Evolutionary conservation across 1,140 invertebrate genomes (phyloP).

Genomic region (Hyphantria cunea): DNA sequence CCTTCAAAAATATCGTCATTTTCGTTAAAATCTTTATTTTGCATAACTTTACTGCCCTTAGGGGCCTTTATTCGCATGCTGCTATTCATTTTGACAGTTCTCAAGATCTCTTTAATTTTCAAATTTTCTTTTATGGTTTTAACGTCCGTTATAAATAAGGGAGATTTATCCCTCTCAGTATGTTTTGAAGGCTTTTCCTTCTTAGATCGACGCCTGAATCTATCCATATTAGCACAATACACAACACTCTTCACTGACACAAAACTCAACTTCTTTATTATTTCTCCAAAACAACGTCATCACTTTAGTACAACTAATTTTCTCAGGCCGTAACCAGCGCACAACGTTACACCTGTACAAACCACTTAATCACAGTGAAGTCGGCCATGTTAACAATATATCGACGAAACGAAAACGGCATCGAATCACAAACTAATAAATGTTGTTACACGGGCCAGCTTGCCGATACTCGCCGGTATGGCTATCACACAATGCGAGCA

Average conservation of each 20-base stretch:
- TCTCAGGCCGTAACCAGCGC: conserved; percentile 47
- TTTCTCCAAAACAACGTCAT: conserved; percentile 40
- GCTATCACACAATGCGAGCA: conserved; percentile 2
- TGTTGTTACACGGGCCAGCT: conserved; percentile 9
- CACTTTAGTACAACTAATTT: conserved; percentile 41
- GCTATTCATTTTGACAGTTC: conserved; percentile 72
- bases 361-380: conserved; percentile 62
- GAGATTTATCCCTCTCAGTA: conserved; percentile 46
- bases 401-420: conserved; percentile 42
- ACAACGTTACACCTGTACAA: conserved; percentile 64
- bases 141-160: conserved; percentile 54
- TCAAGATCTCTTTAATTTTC: conserved; percentile 70
- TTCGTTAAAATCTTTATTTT: conserved; percentile 60
- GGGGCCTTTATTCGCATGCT: conserved; percentile 65
- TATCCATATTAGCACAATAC: conserved; percentile 55
- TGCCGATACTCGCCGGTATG: conserved; percentile 3
- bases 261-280: conserved; percentile 34
- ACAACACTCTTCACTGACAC: conserved; percentile 4
- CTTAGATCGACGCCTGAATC: conserved; percentile 56
- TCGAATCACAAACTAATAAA: conserved; percentile 24
- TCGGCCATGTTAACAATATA: conserved; percentile 59
- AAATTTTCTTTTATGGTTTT: conserved; percentile 70
- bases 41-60: conserved; percentile 59
- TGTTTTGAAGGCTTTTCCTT: conserved; percentile 55
- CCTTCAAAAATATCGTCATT: conserved; percentile 54